Conservation (phyloP, 1,140 invertebrate genomes). For the Frieseomelitta varia region DNA sequence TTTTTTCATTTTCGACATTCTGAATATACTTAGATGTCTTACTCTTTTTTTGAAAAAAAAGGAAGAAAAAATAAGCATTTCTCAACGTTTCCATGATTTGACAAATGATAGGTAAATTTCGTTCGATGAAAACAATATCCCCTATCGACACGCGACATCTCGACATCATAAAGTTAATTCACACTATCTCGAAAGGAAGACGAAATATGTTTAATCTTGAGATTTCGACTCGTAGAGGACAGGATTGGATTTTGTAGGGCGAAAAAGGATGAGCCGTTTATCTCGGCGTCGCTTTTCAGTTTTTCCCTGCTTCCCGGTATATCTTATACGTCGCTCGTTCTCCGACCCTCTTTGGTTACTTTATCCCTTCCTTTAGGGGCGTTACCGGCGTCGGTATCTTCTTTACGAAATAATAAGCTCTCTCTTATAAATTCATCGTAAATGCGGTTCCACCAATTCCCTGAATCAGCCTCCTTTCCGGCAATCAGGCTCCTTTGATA, state of each 20-base stretch:
- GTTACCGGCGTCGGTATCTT: conserved; percentile 69
- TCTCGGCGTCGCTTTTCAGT: conserved; percentile 81
- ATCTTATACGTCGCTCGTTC: conserved; percentile 43
- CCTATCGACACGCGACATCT: neutral
- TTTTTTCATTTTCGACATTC: neutral
- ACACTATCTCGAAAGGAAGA: neutral
- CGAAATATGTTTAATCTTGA: conserved; percentile 77
- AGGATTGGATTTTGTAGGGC: conserved; percentile 74
- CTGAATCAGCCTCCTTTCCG: conserved; percentile 16
- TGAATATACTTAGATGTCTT: neutral
- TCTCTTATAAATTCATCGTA: conserved; percentile 81
- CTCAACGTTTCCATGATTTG: neutral
- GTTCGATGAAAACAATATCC: neutral
- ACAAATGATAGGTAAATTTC: neutral
- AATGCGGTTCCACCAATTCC: neutral
- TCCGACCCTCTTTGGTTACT: conserved; percentile 65
- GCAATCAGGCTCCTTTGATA: neutral
- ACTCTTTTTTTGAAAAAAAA: neutral
- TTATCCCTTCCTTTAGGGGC: conserved; percentile 69
- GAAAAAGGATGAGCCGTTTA: conserved; percentile 80
- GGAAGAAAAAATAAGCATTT: neutral
- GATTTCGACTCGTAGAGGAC: conserved; percentile 71
- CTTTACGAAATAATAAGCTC: conserved; percentile 76
- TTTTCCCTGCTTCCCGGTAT: conserved; percentile 67
- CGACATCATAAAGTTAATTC: neutral